Evolutionary conservation across 2,888 invertebrate genomes (phyloP), one percentile per base, ranked within the genome.

Genomic region (Spilarctia lutea): DNA sequence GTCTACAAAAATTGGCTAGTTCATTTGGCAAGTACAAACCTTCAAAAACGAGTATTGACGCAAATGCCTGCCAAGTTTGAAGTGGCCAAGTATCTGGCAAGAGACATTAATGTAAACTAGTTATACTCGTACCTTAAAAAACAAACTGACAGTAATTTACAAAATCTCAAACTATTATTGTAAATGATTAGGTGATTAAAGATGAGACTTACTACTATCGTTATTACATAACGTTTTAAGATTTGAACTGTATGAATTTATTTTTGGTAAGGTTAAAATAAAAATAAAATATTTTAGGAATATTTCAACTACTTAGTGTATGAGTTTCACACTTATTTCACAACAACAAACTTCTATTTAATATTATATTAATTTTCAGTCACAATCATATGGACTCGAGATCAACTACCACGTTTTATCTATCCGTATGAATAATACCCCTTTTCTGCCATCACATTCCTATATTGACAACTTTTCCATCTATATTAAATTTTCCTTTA

Each of bases 11-110:
- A 85, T 85, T 83, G 83, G 80, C 83, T 75, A 83, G 88, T 85
- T 88, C 82, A 87, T 88, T 89, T 88, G 89, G 89, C 88, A 87
- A 86, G 85, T 83, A 77, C 72, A 73, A n/a, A n/a, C 81, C 85
- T 85, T 85, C 85, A 81, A 83, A 83, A 85, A 83, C 81, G 79
- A 86, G 86, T 84, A 83, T 84, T 83, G 86, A 86, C 81, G 77
- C 85, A 85, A 86, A 83, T 77, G 81, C 81, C 76, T 84, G 87
- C 87, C 88, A 86, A 90, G 85, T 83, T 84, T 85, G 81, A 77
- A 87, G 86, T 85, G 82, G 80, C 83, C 83, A 83, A 82, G 84
- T 83, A 85, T 87, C 85, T 83, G 82, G 75, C 79, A 76, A 81
- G 84, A 79, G 82, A 75, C 83, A 80, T 73, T 76, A 74, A 78